Percentiles rank a stretch among this genome's conserved stretches.
Evolutionary conservation across 2,113 vertebrate species (phyloP).

Genomic region (rabbit (Oryctolagus cuniculus)): DNA sequence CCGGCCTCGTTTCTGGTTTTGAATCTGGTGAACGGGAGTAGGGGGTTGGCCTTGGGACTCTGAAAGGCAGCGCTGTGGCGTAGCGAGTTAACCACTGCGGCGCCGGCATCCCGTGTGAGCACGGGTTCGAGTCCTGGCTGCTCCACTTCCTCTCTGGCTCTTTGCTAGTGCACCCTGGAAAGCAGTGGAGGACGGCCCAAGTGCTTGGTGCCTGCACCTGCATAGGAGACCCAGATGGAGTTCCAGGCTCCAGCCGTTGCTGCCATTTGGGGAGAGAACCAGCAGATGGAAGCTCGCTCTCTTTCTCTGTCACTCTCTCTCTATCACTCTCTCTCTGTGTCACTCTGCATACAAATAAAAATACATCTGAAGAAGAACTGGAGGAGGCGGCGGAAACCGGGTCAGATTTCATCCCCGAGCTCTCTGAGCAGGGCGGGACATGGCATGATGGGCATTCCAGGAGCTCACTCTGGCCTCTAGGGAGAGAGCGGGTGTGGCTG

Average conservation of each 20-base stretch:
- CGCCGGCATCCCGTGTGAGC: neutral
- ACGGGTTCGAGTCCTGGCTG: neutral
- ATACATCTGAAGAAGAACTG: neutral
- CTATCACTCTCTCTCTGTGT: no score
- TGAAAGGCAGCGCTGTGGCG: neutral
- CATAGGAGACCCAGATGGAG: no score
- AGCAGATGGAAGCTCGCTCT: no score
- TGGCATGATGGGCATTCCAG: neutral
- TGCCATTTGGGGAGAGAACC: no score
- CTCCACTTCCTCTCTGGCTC: no score
- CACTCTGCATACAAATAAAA: no score
- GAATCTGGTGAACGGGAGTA: neutral
- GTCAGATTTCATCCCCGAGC: neutral
- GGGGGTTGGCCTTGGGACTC: neutral
- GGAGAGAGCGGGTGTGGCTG: neutral
- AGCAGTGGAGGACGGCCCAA: no score
- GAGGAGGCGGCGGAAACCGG: neutral
- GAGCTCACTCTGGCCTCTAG: neutral
- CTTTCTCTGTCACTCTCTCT: no score
- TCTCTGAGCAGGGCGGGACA: neutral
- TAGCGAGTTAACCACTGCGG: no score
- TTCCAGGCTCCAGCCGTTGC: no score
- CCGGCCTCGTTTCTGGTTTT: neutral
- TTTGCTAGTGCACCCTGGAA: no score
- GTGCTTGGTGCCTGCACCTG: no score